Evolutionary conservation across 1,140 invertebrate genomes (phyloP), one percentile per base, ranked within the genome.

Genomic region (Drosophila navojoa): DNA sequence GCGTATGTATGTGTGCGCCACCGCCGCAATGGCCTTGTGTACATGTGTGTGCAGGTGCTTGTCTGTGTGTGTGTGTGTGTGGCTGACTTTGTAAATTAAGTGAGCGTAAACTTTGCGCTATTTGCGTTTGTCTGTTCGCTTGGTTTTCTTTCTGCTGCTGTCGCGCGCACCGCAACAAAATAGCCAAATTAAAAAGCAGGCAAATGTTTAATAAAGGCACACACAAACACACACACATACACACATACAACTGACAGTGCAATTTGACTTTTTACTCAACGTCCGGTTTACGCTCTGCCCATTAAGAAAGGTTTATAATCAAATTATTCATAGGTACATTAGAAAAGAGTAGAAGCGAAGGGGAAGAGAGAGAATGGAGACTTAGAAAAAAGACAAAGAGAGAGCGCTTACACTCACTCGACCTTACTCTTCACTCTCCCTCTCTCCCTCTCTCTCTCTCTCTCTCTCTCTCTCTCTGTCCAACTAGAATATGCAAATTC

Each of bases 131-230:
- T 66, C 49, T 76, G 64, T 74, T 54, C 59, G 45, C 44, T 52
- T 60, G 54, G 9, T 49, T 13, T 53, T 4, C 6, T 19, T 22
- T 22, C 19, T 22, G 38, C 25, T 53, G 49, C 22, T 54, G 53
- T 50, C 27, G 27, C 49, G 25, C 47, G 22, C 25, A 29, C 32
- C 54, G 79, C 75, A 67, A 49, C 58, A 69, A 82, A 82, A 82
- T 79, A 76, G 67, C 60, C 67, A 79, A 82, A 84, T 76, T 76
- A 79, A 74, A 63, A 49, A 60, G 54, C 38, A 53, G 58, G 50
- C 63, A 74, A 77, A 71, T 75, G 62, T 64, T 74, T 77, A 80
- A 80, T 71, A 62, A 57, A 63, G 53, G 32, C 38, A 59, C 66
- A 44, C 22, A 69, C 9, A 38, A n/a, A 58, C 42, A 15, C 19